Conservation (phyloP, 2,113 vertebrate species). For the Urocolius indicus region DNA sequence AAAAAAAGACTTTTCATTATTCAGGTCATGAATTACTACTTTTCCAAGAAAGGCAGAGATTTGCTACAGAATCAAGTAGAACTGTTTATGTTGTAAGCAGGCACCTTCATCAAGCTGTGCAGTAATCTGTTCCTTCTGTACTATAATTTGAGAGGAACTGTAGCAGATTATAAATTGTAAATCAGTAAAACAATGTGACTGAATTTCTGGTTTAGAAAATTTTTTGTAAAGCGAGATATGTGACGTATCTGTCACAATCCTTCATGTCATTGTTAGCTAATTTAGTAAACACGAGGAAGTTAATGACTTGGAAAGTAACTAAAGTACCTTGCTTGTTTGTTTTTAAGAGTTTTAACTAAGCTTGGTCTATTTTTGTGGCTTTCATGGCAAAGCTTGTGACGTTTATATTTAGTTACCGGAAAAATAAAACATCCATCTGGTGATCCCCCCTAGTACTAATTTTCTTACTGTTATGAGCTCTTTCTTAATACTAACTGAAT, state of each 20-base stretch:
- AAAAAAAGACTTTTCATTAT: background rate
- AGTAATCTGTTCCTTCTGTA: conserved; percentile 34
- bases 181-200: background rate
- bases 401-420: conserved; percentile 63
- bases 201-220: background rate
- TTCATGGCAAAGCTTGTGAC: background rate
- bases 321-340: background rate
- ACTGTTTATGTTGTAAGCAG: background rate
- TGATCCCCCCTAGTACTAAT: conserved; percentile 48
- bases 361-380: conserved; percentile 48
- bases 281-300: background rate
- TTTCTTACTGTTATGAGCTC: conserved; percentile 66
- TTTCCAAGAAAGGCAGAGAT: conserved; percentile 23
- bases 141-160: conserved; percentile 1
- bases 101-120: background rate
- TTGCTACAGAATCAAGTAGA: background rate
- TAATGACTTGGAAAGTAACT: background rate
- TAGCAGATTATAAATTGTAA: conserved; percentile 41
- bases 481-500: conserved; percentile 63
- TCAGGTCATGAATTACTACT: background rate
- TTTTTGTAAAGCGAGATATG: background rate
- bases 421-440: conserved; percentile 68
- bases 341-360: conserved; percentile 52
- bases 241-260: background rate
- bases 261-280: background rate